Base-by-base conservation (phyloP, 2,113 vertebrate species). In the Pyrgilauda ruficollis region DNA sequence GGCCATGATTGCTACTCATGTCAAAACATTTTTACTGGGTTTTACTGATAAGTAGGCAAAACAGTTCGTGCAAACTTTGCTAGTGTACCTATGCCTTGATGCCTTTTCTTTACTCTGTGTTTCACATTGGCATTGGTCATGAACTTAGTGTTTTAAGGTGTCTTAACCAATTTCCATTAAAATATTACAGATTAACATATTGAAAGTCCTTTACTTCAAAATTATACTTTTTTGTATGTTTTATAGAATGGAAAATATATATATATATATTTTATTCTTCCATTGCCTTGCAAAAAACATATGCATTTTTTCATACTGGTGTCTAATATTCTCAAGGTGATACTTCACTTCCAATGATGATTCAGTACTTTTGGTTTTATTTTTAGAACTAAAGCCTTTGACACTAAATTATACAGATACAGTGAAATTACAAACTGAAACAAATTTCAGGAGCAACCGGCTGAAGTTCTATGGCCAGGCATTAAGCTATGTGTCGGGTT, bases 311-410 rank as follows among this genome's bases (percentile, higher is more conserved):
- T 84, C 11, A 17, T 75, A 59, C 24, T 1, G 0, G 5, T 70
- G 44, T 79, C 66, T 84, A 6, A 24, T 69, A 26, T 86, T 90
- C 61, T 96, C 80, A 94, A 94, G 83, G 84, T 92, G 92, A 89
- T 84, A 28, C 18, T 92, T 89, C 41, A 35, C 31, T 84, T 92
- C 58, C 55, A 80, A 9, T 90, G 88, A 90, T 61, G 86, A 70
- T 94, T 91, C 49, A 53, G 84, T 84, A 80, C 70, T 95, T 92
- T 87, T 44, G 9, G n/a, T 22, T 92, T 94, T 90, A 92, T 90
- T 90, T 97, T 92, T 90, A 88, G 83, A 94, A 84, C 49, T 53
- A 70, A 93, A 83, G 35, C 41, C 35, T 96, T 86, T 90, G 75
- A 92, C 76, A 47, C 69, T 56, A 91, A 79, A 80, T 90, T 88